Evolutionary conservation across 2,113 vertebrate species (phyloP).

Genomic region (Muntiacus reevesi): DNA sequence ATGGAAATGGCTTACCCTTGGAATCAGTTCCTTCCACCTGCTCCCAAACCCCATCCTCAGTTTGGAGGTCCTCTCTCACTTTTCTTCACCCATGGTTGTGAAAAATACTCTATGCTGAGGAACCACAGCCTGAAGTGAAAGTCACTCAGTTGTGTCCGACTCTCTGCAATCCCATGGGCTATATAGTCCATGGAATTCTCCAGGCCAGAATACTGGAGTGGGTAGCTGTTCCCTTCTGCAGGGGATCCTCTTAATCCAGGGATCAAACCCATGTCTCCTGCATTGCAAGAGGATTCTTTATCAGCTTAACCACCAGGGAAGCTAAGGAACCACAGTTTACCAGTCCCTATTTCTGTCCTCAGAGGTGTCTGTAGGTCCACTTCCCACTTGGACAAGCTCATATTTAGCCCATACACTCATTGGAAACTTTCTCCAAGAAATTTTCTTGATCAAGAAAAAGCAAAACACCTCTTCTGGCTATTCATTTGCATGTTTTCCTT

Average conservation of each 20-base stretch:
- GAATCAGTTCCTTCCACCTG: slow-evolving; percentile 74
- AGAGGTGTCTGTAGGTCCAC: neutral
- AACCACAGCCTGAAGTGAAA: slow-evolving; percentile 62
- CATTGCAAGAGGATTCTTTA: no score
- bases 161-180: no score
- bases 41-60: slow-evolving; percentile 79
- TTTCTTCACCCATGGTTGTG: slow-evolving; percentile 79
- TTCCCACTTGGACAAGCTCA: neutral
- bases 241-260: no score
- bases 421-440: slow-evolving; percentile 73
- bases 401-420: slow-evolving; percentile 77
- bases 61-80: slow-evolving; percentile 81
- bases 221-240: no score
- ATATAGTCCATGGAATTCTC: no score
- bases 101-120: slow-evolving; percentile 79
- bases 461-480: slow-evolving; percentile 81
- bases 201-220: no score
- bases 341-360: neutral
- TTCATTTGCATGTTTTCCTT: slow-evolving; percentile 85
- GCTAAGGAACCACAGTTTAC: no score
- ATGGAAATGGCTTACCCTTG: slow-evolving; percentile 81
- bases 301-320: no score
- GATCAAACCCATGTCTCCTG: no score
- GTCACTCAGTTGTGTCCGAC: no score
- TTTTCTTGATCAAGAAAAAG: no score